Evolutionary conservation across 2,113 vertebrate species (phyloP), one percentile per base, ranked within the genome.

Genomic region (Hippocampus abdominalis): DNA sequence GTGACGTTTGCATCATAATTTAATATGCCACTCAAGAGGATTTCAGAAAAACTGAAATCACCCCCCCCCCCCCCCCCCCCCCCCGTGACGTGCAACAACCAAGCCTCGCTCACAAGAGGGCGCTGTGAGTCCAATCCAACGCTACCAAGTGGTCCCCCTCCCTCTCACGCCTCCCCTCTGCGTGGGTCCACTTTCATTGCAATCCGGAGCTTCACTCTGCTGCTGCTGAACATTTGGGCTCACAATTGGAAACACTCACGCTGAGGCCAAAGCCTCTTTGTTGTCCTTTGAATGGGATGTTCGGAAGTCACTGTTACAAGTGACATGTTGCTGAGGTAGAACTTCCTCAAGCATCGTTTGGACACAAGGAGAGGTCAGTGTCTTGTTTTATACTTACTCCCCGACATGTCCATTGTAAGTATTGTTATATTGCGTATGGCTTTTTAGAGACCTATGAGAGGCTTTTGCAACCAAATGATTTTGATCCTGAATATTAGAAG

Each of bases 341-440:
- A 56, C 42, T 57, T 71, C 51, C 23, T 71, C 42, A 59, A 67
- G 3, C n/a, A 72, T 83, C 65, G 71, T 36, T 11, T 15, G 51
- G 66, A 84, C 64, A 54, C 25, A 72, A 76, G 70, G 51, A 76
- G 68, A 80, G 86, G 88, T 89, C 53, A 86, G 88, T 82, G 69
- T 69, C 39, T 73, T 3, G 53, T 44, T 1, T 51, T 0, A 4
- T 13, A 44, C 44, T 44, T 64, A 25, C 62, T 42, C 21, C 21
- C 39, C 40, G 8, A 21, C 11, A 60, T 20, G 8, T 20, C 8
- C 20, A 4, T 39, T 20, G 1, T 8, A 13, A 16, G 1, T 44
- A 25, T 40, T 10, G 1, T n/a, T 63, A 23, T 15, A 5, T n/a
- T 11, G 25, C 27, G 57, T 27, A 9, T 3, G 44, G 39, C n/a